Base-by-base conservation (phyloP, 2,888 invertebrate species). In the Cryptosula pallasiana region DNA sequence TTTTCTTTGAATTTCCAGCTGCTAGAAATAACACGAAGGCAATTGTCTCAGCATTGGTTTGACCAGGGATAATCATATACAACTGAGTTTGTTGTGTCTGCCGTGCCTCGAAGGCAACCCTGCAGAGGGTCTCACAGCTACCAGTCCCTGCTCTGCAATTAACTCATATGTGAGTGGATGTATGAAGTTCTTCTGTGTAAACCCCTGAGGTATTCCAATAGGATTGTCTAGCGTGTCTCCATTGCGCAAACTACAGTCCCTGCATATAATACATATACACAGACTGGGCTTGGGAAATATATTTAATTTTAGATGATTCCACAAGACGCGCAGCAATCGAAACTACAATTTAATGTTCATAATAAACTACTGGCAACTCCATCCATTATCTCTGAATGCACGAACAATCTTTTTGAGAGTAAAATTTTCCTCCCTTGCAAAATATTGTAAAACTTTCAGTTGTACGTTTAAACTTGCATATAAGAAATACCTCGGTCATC, bases 131-230 rank as follows among this genome's bases (percentile, higher is more conserved):
- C 77, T 93, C 92, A 55, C 95, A 89, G 84, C 95, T 95, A 82
- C 96, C 96, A 0, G 87, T 55, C 96, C 91, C 80, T 92, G 92
- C 82, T 94, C 93, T 23, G 79, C 82, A 89, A 90, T 83, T 90
- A 94, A 93, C 78, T 94, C 92, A 84, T 98, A 98, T 34, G 90
- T 90, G 34, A 97, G 97, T 55, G 95, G 95, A 35, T 95, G 94
- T 92, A 95, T 94, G 78, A 94, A 91, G 72, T 93, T 90, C 57
- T 95, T 93, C 93, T 96, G 96, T 83, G 96, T 96, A 86, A 95
- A 89, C 85, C 98, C 97, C 77, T 88, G 88, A 72, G 97, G 87
- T 88, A 94, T 92, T 25, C 97, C 97, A 75, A 98, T 95, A 1
- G 97, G 97, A 85, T 98, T 87, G 27, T 27, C 34, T 27, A 29